phyloP scores from a whole-genome alignment of 2,797 vertebrate genomes.

The Phrynocephalus guinanensis region DNA sequence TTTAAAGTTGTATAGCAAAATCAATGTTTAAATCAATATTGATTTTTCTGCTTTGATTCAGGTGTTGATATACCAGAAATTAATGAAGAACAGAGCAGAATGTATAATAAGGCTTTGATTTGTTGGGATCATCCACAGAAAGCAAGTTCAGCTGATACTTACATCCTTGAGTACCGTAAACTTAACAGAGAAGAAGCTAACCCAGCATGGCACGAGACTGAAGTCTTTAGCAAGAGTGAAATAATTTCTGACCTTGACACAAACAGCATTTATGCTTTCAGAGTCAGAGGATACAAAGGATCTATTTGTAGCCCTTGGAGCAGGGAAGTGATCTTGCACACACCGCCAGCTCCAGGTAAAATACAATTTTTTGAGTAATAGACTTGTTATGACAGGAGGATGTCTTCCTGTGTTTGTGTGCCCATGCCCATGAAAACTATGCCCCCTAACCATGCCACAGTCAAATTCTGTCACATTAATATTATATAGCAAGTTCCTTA shows the following conservation, averaged over 20 bases:
- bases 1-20: conserved; percentile 22
- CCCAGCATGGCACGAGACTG: conserved; percentile 77
- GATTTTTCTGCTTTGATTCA: conserved; percentile 65
- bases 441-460: no score
- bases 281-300: conserved; percentile 89
- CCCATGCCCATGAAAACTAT: not conserved
- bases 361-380: conserved; percentile 8
- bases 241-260: conserved; percentile 85
- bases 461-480: not conserved
- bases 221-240: conserved; percentile 82
- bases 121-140: conserved; percentile 89
- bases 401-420: not conserved
- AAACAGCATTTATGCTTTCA: conserved; percentile 86
- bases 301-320: conserved; percentile 89
- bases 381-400: conserved; percentile 10
- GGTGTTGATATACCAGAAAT: conserved; percentile 92
- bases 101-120: conserved; percentile 91
- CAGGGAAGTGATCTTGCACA: conserved; percentile 86
- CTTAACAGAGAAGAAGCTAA: conserved; percentile 77
- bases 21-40: not conserved
- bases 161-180: conserved; percentile 90
- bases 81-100: conserved; percentile 85
- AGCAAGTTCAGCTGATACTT: conserved; percentile 85
- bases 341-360: conserved; percentile 91
- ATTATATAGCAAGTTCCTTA: not conserved